Evolutionary conservation across 2,797 vertebrate genomes (phyloP).

Genomic region (Myotis daubentonii): DNA sequence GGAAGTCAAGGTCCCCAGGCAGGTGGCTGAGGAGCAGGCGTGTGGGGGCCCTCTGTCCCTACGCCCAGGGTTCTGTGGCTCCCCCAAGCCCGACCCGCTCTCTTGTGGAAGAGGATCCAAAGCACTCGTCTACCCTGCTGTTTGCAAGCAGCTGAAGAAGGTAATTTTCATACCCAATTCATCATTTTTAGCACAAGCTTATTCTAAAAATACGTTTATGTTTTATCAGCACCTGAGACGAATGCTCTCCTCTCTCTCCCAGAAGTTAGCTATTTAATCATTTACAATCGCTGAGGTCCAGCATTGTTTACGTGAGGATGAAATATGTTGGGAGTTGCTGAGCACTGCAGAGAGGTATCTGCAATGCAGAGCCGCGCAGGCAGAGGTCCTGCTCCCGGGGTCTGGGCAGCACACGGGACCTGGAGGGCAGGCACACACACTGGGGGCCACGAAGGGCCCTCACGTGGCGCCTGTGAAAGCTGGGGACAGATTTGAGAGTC

Average conservation of each 20-base stretch:
- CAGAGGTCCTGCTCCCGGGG: neutral
- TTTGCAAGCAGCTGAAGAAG: neutral
- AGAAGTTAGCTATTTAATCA: conserved; percentile 28
- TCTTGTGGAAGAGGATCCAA: neutral
- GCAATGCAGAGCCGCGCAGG: neutral
- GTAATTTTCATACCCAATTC: conserved; percentile 7
- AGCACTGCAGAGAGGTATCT: neutral
- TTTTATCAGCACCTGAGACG: conserved; percentile 7
- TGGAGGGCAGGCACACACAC: too few relatives aligned
- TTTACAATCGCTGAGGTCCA: neutral
- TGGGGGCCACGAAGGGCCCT: neutral
- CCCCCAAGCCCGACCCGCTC: neutral
- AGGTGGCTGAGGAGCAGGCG: neutral
- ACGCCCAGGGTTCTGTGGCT: neutral
- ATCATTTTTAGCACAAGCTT: conserved; percentile 24
- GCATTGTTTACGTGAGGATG: conserved; percentile 4
- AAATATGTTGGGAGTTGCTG: neutral
- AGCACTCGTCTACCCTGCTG: neutral
- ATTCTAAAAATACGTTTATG: conserved; percentile 36
- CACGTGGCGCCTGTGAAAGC: neutral
- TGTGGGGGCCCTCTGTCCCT: neutral
- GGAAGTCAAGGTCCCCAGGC: neutral
- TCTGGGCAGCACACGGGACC: neutral
- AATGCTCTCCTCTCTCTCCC: neutral
- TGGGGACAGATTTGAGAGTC: too few relatives aligned